Evolutionary conservation across 64 coral and sea anemone genomes (phyloP).

Genomic region (Anthopleura sola): DNA sequence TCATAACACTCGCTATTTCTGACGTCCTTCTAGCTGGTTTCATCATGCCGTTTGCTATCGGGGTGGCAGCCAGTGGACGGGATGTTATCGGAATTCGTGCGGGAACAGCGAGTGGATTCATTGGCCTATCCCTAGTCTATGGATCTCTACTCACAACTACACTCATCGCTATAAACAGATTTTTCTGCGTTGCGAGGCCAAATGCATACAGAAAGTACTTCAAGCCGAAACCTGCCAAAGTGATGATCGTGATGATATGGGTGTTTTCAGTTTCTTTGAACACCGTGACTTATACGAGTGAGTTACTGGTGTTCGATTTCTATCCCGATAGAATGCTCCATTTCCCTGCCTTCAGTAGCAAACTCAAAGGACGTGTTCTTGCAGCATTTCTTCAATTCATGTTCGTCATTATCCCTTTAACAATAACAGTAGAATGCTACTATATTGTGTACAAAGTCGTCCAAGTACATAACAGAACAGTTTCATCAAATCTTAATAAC

Average conservation of each 20-base stretch:
- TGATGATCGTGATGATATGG: neutral
- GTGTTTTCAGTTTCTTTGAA: neutral
- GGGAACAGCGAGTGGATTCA: constrained; percentile 17
- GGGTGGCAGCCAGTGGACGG: constrained; percentile 9
- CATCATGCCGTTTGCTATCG: constrained; percentile 29
- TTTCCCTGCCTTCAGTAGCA: neutral
- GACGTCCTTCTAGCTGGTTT: constrained; percentile 24
- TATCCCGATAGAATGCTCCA: neutral
- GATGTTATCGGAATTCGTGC: constrained; percentile 15
- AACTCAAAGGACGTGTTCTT: neutral
- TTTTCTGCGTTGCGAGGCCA: constrained; percentile 29
- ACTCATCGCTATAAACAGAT: constrained; percentile 30
- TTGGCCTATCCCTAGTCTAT: constrained; percentile 15
- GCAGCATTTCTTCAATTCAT: neutral
- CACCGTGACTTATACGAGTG: neutral
- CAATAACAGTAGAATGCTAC: neutral
- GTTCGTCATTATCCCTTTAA: neutral
- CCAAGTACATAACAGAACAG: neutral
- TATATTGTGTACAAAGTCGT: neutral
- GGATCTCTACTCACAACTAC: constrained; percentile 31
- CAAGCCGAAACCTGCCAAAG: neutral
- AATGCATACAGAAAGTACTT: constrained; percentile 28
- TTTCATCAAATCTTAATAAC: neutral
- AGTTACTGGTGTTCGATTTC: neutral
- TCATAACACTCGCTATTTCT: constrained; percentile 37